Conservation (phyloP, 2,888 invertebrate genomes). For the Caenorhabditis sp. region DNA sequence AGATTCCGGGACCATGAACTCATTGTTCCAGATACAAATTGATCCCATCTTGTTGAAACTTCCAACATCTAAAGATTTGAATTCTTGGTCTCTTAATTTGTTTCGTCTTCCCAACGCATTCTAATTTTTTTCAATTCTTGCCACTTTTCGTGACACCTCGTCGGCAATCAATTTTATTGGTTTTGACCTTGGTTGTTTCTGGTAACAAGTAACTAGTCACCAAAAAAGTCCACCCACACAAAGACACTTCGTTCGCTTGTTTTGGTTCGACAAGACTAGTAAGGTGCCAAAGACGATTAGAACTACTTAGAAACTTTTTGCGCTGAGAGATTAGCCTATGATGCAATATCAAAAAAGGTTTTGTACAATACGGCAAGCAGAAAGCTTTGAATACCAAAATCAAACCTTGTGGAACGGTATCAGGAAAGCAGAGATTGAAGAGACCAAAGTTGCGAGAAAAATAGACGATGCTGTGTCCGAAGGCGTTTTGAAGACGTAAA, state of each 20-base stretch:
- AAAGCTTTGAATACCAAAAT: not conserved
- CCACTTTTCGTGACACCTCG: conserved; percentile 16
- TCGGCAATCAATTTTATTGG: conserved; percentile 58
- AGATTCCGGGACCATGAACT: conserved; percentile 76
- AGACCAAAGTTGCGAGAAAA: conserved; percentile 95
- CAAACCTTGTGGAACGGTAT: conserved; percentile 88
- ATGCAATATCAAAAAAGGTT: conserved; percentile 2
- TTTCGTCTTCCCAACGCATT: not conserved
- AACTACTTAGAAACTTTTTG: conserved; percentile 31
- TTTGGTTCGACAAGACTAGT: conserved; percentile 40
- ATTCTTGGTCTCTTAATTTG: conserved; percentile 1
- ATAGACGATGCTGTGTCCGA: conserved; percentile 92
- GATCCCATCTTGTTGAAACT: conserved; percentile 76
- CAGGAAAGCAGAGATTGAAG: conserved; percentile 95
- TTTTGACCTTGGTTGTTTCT: conserved; percentile 46
- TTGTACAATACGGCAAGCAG: too few relatives aligned
- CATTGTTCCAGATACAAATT: conserved; percentile 75
- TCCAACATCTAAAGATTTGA: conserved; percentile 74
- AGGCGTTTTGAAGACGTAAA: conserved; percentile 82
- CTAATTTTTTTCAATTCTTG: not conserved
- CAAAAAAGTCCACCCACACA: conserved; percentile 46
- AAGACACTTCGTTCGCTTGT: conserved; percentile 61
- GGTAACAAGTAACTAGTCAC: conserved; percentile 39
- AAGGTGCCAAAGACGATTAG: conserved; percentile 48
- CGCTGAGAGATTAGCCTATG: not conserved